These are phyloP conservation scores for Alloscopus bannaensis DNA, from an alignment of 2,888 invertebrate genomes.

Conservation along the genomic window DNA sequence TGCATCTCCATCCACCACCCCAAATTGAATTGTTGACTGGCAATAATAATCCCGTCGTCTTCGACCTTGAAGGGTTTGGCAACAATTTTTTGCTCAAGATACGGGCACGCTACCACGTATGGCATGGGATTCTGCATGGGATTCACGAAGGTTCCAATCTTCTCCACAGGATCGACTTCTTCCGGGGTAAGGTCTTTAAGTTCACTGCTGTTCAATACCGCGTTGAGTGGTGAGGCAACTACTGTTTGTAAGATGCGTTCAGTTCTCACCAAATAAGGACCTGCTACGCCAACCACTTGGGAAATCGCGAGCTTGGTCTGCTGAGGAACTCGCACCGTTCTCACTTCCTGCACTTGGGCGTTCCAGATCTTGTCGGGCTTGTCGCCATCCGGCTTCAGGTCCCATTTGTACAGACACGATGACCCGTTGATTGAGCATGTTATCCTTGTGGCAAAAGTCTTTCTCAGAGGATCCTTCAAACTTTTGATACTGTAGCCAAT, in stretches of 20 bases:
- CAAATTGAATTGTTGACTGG: background rate
- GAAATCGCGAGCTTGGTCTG: background rate
- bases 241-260: background rate
- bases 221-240: background rate
- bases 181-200: background rate
- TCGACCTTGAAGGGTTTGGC: background rate
- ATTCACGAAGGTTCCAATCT: background rate
- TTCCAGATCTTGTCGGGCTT: background rate
- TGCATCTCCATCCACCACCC: background rate
- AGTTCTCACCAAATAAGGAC: background rate
- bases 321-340: background rate
- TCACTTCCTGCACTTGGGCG: background rate
- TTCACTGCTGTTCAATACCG: background rate
- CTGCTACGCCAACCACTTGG: background rate
- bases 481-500: constrained; percentile 6
- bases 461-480: background rate
- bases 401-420: background rate
- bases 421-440: background rate
- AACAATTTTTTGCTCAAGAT: background rate
- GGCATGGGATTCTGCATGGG: background rate
- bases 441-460: background rate
- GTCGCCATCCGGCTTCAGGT: background rate
- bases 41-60: background rate
- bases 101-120: background rate
- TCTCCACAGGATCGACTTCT: background rate